Conservation (phyloP, 2,888 invertebrate genomes). For the Thyatira batis region DNA sequence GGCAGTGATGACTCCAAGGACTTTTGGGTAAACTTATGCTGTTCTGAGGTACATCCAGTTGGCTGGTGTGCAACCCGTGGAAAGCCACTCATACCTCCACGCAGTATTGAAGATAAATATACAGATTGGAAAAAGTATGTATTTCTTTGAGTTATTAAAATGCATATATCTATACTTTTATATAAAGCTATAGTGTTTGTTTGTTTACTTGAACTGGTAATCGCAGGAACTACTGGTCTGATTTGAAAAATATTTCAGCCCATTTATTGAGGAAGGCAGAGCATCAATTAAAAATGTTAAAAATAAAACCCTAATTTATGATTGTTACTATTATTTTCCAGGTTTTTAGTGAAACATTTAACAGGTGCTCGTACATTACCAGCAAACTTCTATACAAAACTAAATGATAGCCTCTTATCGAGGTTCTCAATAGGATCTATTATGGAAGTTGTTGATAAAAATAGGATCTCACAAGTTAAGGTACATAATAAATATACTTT, state of each 20-base stretch:
- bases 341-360: slow-evolving; percentile 92
- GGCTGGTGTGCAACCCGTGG: slow-evolving; percentile 99
- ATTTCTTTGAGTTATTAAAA: not conserved
- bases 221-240: no score
- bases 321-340: slow-evolving; percentile 31
- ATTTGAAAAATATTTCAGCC: no score
- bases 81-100: slow-evolving; percentile 96
- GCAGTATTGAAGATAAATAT: slow-evolving; percentile 95
- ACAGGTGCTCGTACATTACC: slow-evolving; percentile 98
- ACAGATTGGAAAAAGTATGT: slow-evolving; percentile 94
- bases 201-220: no score
- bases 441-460: slow-evolving; percentile 97
- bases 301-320: not conserved
- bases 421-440: slow-evolving; percentile 91
- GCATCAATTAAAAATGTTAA: no score
- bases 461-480: slow-evolving; percentile 95
- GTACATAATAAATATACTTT: slow-evolving; percentile 32
- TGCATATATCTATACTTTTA: no score
- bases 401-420: slow-evolving; percentile 91
- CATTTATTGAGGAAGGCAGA: no score
- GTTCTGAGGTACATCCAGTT: slow-evolving; percentile 97
- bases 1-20: slow-evolving; percentile 93
- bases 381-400: slow-evolving; percentile 94
- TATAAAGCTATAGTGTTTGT: no score
- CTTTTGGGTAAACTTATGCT: slow-evolving; percentile 98